Evolutionary conservation across 2,113 vertebrate genomes (phyloP), one percentile per base, ranked within the genome.

Genomic region (Siniperca chuatsi): DNA sequence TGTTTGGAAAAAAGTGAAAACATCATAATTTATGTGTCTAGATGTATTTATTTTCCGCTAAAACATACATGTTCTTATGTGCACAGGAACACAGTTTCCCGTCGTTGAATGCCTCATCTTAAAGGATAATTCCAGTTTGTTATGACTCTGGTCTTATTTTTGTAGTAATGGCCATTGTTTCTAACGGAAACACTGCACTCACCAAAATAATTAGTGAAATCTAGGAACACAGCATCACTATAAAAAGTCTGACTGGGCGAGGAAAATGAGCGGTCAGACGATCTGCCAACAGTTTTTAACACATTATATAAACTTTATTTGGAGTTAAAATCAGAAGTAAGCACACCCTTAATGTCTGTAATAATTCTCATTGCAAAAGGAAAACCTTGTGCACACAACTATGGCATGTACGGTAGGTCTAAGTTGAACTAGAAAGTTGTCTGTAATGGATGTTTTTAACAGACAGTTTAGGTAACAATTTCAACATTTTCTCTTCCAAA

Each of bases 121-220:
- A 70, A 44, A 73, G 71, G 64, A 46, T 82, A 78, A 90, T 82
- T 82, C 20, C 4, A 40, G 21, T 81, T 84, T 67, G 61, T 81
- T 79, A 62, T 12, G 13, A 66, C 37, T 48, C 1, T 3, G 23
- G 69, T 58, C 67, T 55, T 77, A 46, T 66, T 80, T 79, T 66
- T 75, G 8, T 33, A 64, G 52, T 46, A 61, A 16, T 35, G 44
- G 71, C 23, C n/a, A 3, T 83, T 71, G 40, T 68, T 71, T 77
- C 16, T 9, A 87, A 78, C 42, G 68, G 66, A 68, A 75, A 85
- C 84, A 83, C 21, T 42, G 6, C n/a, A 48, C n/a, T 68, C 66
- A 48, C n/a, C 25, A 37, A 60, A 68, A 29, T 60, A 67, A 75
- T 82, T 55, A 42, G 48, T 42, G n/a, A 42, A 33, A 78, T 21